phyloP scores from a whole-genome alignment of 2,113 vertebrate genomes.

The Atractosteus spatula region DNA sequence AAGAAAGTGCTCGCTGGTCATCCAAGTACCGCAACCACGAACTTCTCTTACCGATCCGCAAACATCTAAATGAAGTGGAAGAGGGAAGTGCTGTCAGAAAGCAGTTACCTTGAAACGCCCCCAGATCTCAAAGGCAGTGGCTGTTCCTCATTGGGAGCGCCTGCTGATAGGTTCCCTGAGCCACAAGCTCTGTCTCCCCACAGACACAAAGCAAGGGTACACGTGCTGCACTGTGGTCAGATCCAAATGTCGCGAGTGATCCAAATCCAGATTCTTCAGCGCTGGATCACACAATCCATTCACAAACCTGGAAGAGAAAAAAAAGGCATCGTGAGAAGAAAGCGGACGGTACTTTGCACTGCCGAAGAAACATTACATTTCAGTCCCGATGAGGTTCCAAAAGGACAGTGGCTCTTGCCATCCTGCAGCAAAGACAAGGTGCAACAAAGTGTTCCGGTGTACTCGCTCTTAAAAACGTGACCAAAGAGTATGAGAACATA shows the following conservation, averaged over 20 bases:
- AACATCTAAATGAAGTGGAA: neutral
- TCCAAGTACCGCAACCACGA: too few species aligned
- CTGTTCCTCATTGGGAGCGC: conserved; percentile 38
- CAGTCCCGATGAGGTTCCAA: too few species aligned
- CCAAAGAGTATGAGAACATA: too few species aligned
- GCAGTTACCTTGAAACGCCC: conserved; percentile 41
- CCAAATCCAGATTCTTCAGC: conserved; percentile 3
- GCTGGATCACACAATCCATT: conserved; percentile 19
- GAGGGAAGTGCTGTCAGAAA: too few species aligned
- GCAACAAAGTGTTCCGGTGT: too few species aligned
- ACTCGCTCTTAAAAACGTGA: too few species aligned
- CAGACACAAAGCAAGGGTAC: conserved; percentile 24
- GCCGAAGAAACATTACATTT: neutral
- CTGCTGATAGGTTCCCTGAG: conserved; percentile 25
- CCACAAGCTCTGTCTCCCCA: conserved; percentile 15
- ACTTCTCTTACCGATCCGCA: neutral
- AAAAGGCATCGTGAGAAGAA: neutral
- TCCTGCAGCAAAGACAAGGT: too few species aligned
- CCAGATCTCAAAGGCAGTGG: conserved; percentile 40
- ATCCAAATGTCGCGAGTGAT: neutral
- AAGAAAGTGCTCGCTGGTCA: too few species aligned
- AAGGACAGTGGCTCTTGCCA: too few species aligned
- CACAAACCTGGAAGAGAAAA: conserved; percentile 28
- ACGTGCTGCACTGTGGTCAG: neutral
- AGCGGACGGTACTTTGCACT: neutral